Base-by-base conservation (phyloP, 2,113 vertebrate genomes). In the Hyla sarda region DNA sequence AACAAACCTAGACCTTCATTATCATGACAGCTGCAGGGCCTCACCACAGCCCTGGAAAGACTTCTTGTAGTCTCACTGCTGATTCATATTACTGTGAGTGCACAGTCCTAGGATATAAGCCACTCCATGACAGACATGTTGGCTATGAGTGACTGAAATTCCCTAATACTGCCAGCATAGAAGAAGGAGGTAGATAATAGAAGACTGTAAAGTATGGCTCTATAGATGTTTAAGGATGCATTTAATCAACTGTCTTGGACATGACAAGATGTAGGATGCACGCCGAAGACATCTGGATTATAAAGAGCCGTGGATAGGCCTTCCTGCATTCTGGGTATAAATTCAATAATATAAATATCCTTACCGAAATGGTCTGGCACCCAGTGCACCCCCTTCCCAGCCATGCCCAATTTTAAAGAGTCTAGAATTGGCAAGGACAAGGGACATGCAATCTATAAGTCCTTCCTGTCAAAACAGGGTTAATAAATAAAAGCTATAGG, bases 171-270 rank as follows among this genome's bases (percentile, higher is more conserved):
- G 32, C 34, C 67, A 19, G 67, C 67, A 41, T 25, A 25, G 41
- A n/a, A 74, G 11, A 45, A 23, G 17, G 23, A 74, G 41, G 72
- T 7, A 47, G 37, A 74, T 74, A 74, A 47, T 11, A 48, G 72
- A 74, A 23, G 17, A 23, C 17, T 71, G 67, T 71, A 41, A 71
- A 71, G 34, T 71, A 71, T 4, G 19, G 32, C 67, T 71, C 65
- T 71, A 74, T 74, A 74, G 41, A 48, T 74, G 72, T n/a, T 74
- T 37, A 74, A 74, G 72, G 37, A 74, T 74, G 37, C 72, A n/a
- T 48, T 47, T 74, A 74, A 74, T 74, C 72, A 45, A 7, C 41
- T 74, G 72, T 37, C 34, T 72, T 45, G 69, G 37, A 74, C 32
- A 74, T n/a, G 72, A 74, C 11, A 5, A 74, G 72, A 74, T 25